Evolutionary conservation across 1,140 invertebrate species (phyloP), one percentile per base, ranked within the genome.

Genomic region (Dinoponera quadriceps): DNA sequence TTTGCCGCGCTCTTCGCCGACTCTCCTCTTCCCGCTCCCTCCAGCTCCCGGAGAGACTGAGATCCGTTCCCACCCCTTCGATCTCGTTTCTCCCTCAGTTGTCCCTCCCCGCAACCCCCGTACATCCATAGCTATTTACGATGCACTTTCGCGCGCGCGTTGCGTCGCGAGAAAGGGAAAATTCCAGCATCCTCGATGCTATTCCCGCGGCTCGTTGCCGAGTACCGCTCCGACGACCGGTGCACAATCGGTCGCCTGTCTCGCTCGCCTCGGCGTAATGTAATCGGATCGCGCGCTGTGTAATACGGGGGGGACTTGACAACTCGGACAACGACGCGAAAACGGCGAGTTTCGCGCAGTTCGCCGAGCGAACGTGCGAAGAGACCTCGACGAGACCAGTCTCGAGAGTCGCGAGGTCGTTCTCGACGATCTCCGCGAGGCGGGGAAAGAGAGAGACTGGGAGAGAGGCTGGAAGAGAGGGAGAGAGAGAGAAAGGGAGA

Each of bases 101-200:
- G 62, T 63, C 54, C 68, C 44, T 57, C 49, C 66, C 55, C 51
- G 25, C 51, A 66, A 63, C 51, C 73, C 33, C 51, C 33, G 84
- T 83, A 83, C 62, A 57, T 25, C 65, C 27, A 25, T 60, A 51
- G 65, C 51, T 69, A 49, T 38, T 78, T 20, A 27, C n/a, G 62
- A 88, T 75, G 68, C 22, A 84, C 54, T 86, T 84, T 85, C 82
- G 55, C 63, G 74, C 59, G 11, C n/a, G n/a, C 27, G 33, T 33
- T 49, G 71, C 38, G 44, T 20, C 55, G 20, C 22, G 65, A 57
- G 49, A 68, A 55, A 80, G 38, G 38, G 22, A 73, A 72, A 71
- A 82, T 82, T 72, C 29, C 38, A 38, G 5, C 27, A 14, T 55
- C 20, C 22, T 51, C 25, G 55, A 22, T 55, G 51, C 33, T 51